A percentile compares a stretch with the other conserved stretches of the same genome.
Evolutionary conservation across 2,888 invertebrate genomes (phyloP).

Genomic region (Pomacea canaliculata): DNA sequence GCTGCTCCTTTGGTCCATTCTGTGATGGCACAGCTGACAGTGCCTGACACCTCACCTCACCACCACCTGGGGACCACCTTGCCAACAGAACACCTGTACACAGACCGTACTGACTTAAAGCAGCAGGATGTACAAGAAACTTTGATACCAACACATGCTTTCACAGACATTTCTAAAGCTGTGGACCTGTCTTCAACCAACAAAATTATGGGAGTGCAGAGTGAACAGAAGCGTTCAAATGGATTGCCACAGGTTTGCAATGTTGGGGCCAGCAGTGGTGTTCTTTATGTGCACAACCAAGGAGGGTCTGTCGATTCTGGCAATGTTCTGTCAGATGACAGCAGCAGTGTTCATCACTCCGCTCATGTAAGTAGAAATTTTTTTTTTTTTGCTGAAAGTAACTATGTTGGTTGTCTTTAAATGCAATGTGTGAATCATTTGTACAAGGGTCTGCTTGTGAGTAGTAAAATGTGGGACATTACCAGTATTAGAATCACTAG

Average conservation of each 20-base stretch:
- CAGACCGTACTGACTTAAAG: slow-evolving; percentile 10
- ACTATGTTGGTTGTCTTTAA: no score
- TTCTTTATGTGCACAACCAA: background rate
- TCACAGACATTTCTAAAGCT: slow-evolving; percentile 39
- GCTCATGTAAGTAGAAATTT: slow-evolving; percentile 12
- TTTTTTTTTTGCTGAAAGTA: no score
- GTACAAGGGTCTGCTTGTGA: no score
- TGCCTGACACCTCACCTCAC: slow-evolving; percentile 8
- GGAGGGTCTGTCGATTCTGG: slow-evolving; percentile 11
- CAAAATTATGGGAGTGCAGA: background rate
- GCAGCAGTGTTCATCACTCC: slow-evolving; percentile 16
- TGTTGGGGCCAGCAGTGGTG: background rate
- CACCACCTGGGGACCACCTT: background rate
- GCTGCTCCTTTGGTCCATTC: background rate
- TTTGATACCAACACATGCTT: slow-evolving; percentile 41
- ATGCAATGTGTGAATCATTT: no score
- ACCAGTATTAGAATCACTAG: no score
- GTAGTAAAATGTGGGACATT: no score
- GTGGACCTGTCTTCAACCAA: background rate
- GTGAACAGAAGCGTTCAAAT: background rate
- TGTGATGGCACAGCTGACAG: slow-evolving; percentile 1
- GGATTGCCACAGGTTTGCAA: background rate
- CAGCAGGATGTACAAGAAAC: slow-evolving; percentile 42
- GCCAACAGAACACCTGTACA: slow-evolving; percentile 4
- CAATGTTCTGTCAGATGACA: slow-evolving; percentile 15